Base-by-base conservation (phyloP, 2,113 vertebrate species). In the Garra rufa region DNA sequence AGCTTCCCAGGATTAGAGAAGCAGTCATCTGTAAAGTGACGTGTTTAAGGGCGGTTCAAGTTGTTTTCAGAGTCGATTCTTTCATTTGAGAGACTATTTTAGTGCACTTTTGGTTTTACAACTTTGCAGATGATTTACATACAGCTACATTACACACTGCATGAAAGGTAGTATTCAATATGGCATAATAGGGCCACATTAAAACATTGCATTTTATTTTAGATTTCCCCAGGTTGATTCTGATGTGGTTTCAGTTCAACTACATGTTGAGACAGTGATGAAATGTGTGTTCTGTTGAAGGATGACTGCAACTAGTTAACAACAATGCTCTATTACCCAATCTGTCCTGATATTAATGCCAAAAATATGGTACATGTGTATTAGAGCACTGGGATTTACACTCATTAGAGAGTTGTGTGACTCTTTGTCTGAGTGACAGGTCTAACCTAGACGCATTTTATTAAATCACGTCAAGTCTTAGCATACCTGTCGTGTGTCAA, bases 391-490 rank as follows among this genome's bases (percentile, higher is more conserved):
- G 82, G 65, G 85, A 86, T 57, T 84, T 74, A 78, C 69, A 30
- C 80, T 78, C 63, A 86, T 85, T 86, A 85, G 90, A 91, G 90
- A 81, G 76, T 85, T 89, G 90, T 91, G 91, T 89, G 90, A 93
- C 89, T 86, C 82, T 86, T 87, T 87, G 88, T 90, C 90, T 91
- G 91, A 93, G 89, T 81, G 91, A 92, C 92, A 92, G 89, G 87
- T 77, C 85, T 91, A 90, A 87, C 90, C 89, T 86, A 90, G 92
- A 90, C 90, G 86, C 67, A 90, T 89, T 82, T 91, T 83, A 90
- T 90, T 91, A 90, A 85, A 90, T 86, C 83, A 87, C 82, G 71
- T 87, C 82, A 82, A 89, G 90, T 79, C 84, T 86, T 69, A 34
- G 52, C 52, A 85, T 89, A 88, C 85, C 87, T 92, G 84, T 91